These are phyloP conservation scores for Stegastes partitus DNA, from an alignment of 2,113 vertebrate genomes.

Conservation along the genomic window DNA sequence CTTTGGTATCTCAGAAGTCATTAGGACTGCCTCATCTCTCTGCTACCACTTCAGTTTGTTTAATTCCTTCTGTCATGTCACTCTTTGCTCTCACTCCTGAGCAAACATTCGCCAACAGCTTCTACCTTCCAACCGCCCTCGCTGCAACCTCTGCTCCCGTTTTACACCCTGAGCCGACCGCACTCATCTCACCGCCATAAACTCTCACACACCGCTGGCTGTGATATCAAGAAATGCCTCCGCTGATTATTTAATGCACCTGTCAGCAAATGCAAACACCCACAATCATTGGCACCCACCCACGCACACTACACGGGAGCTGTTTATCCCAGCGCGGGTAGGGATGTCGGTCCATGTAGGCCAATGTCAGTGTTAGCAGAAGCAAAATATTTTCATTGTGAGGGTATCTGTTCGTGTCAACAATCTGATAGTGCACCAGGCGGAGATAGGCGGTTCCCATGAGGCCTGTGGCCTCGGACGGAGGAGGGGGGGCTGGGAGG, in stretches of 20 bases:
- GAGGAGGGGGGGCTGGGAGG: neutral
- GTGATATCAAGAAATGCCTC: slow-evolving; percentile 28
- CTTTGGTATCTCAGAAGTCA: too few relatives aligned
- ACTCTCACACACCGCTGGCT: slow-evolving; percentile 8
- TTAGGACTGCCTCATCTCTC: too few relatives aligned
- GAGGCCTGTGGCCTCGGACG: slow-evolving; percentile 79
- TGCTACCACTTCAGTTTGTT: too few relatives aligned
- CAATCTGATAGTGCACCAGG: slow-evolving; percentile 86
- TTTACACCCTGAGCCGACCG: slow-evolving; percentile 27
- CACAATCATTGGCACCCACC: slow-evolving; percentile 51
- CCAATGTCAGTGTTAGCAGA: slow-evolving; percentile 87
- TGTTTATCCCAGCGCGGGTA: slow-evolving; percentile 85
- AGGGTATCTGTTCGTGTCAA: slow-evolving; percentile 90
- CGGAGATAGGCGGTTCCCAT: slow-evolving; percentile 85
- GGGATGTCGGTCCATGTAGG: slow-evolving; percentile 87
- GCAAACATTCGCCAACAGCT: too few relatives aligned
- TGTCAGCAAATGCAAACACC: slow-evolving; percentile 68
- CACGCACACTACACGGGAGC: slow-evolving; percentile 86
- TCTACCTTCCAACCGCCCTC: neutral
- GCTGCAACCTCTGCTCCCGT: neutral
- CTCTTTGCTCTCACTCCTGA: too few relatives aligned
- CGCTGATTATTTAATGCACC: slow-evolving; percentile 70
- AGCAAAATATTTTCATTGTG: slow-evolving; percentile 95
- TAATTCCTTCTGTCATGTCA: too few relatives aligned
- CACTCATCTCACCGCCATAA: slow-evolving; percentile 8